These are phyloP conservation scores for Saxidomus purpurata DNA, from an alignment of 1,140 invertebrate genomes.

Conservation along the genomic window DNA sequence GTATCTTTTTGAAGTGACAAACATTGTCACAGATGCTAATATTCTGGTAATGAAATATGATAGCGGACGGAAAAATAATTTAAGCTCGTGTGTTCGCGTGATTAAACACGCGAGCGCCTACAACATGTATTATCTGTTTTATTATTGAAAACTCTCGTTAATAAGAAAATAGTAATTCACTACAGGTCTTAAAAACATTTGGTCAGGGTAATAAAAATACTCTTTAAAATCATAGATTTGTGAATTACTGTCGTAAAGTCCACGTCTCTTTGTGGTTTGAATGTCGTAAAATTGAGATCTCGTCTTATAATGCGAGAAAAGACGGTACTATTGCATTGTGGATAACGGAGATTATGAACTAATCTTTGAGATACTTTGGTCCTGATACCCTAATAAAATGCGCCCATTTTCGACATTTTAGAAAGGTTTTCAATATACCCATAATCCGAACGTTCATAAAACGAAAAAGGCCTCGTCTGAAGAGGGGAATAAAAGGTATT, in stretches of 20 bases:
- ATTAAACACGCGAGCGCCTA: not conserved
- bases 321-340: conserved; percentile 45
- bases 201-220: conserved; percentile 57
- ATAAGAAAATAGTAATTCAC: conserved; percentile 38
- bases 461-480: not conserved
- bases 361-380: not conserved
- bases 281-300: conserved; percentile 45
- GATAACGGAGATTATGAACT: conserved; percentile 39
- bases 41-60: not conserved
- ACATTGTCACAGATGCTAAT: not conserved
- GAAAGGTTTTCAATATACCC: conserved; percentile 26
- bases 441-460: conserved; percentile 33
- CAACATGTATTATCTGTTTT: conserved; percentile 52
- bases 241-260: conserved; percentile 32
- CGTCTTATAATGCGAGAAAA: conserved; percentile 39
- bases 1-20: not conserved
- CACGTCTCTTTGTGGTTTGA: conserved; percentile 47
- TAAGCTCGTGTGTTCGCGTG: not conserved
- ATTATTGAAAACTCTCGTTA: conserved; percentile 36
- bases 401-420: not conserved
- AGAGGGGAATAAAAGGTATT: not conserved
- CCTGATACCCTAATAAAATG: conserved; percentile 40
- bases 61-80: not conserved
- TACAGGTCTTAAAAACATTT: conserved; percentile 47
- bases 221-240: conserved; percentile 48